phyloP scores from a whole-genome alignment of 2,113 vertebrate genomes.

The Sisor rabdophorus region DNA sequence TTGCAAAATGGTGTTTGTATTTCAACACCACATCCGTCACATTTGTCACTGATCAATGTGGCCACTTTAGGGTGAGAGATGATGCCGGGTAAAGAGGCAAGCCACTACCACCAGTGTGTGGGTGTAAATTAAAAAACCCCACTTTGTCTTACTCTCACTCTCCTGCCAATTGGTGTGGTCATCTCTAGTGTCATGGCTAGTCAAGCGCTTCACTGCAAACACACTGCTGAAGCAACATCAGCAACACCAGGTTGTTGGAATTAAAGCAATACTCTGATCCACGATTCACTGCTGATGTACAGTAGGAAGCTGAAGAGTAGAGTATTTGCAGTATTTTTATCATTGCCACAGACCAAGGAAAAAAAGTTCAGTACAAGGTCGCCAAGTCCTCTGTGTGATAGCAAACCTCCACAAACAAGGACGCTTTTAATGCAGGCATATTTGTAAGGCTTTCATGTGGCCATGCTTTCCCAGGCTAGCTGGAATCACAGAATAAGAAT shows the following conservation, averaged over 20 bases:
- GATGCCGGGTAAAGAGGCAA: conserved; percentile 38
- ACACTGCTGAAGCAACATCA: conserved; percentile 61
- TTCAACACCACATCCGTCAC: conserved; percentile 35
- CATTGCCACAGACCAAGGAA: background rate
- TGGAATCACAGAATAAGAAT: conserved; percentile 39
- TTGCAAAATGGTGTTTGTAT: conserved; percentile 28
- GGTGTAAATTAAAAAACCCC: conserved; percentile 56
- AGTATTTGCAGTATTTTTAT: conserved; percentile 49
- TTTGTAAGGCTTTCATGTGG: conserved; percentile 35
- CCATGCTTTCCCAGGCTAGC: conserved; percentile 37
- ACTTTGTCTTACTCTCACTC: conserved; percentile 15
- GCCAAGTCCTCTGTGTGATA: conserved; percentile 27
- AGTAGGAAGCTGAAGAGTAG: conserved; percentile 48
- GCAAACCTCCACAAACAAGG: conserved; percentile 6
- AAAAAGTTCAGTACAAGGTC: conserved; percentile 42
- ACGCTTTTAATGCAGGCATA: conserved; percentile 32
- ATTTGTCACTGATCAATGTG: conserved; percentile 58
- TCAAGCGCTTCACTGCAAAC: conserved; percentile 62
- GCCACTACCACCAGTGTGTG: conserved; percentile 35
- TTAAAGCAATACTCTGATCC: conserved; percentile 61
- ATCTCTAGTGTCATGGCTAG: conserved; percentile 18
- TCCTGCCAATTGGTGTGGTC: conserved; percentile 29
- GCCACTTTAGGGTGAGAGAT: conserved; percentile 35
- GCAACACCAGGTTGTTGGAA: conserved; percentile 67
- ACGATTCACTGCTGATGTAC: conserved; percentile 62